Evolutionary conservation across 1,140 invertebrate species (phyloP).

Genomic region (Coptotermes formosanus): DNA sequence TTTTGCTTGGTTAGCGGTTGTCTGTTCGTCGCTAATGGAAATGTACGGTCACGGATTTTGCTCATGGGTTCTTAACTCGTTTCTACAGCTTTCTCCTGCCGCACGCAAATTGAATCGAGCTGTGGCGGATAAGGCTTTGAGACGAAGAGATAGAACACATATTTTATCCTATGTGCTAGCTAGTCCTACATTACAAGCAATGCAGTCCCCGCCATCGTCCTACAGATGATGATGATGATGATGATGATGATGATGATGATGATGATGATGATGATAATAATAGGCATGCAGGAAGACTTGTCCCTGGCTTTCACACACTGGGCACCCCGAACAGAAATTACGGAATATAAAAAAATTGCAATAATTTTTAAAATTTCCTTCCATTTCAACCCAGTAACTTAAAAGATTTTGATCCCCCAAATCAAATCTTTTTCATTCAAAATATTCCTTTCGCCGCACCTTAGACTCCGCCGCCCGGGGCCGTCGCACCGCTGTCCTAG

Average conservation of each 20-base stretch:
- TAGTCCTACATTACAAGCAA: neutral
- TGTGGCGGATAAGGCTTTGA: constrained; percentile 1
- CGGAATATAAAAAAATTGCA: too few species aligned
- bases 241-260: too few species aligned
- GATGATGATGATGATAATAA: neutral
- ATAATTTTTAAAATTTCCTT: too few species aligned
- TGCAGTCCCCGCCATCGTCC: neutral
- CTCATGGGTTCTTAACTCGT: constrained; percentile 10
- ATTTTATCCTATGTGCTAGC: neutral
- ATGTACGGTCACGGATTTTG: constrained; percentile 5
- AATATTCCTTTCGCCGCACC: too few species aligned
- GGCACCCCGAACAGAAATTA: too few species aligned
- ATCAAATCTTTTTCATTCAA: too few species aligned
- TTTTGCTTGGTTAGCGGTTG: neutral
- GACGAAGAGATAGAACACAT: neutral
- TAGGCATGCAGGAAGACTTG: neutral
- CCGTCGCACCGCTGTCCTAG: too few species aligned
- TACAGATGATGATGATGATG: neutral
- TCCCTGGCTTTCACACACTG: neutral
- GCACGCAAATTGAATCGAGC: constrained; percentile 5
- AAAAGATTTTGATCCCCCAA: too few species aligned
- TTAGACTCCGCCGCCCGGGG: too few species aligned
- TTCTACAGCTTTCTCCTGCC: neutral
- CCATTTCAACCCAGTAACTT: too few species aligned
- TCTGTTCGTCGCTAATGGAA: constrained; percentile 10